A percentile compares a stretch with the other conserved stretches of the same genome.
These are phyloP conservation scores for Nomada lathburiana DNA, from an alignment of 2,888 invertebrate genomes.

Conservation along the genomic window DNA sequence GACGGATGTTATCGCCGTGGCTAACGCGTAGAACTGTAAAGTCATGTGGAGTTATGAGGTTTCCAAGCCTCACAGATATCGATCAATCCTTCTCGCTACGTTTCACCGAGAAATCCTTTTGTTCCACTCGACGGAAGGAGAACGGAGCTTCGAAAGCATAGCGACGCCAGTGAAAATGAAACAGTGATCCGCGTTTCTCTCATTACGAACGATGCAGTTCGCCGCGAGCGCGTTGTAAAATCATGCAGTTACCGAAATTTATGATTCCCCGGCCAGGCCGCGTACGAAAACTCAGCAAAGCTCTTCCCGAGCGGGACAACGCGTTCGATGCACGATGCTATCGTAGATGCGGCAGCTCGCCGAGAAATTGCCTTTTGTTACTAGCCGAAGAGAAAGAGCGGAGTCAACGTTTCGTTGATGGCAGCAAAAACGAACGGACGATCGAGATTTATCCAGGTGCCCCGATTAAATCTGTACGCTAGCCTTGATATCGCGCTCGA, in stretches of 20 bases:
- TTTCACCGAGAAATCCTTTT: conserved; percentile 30
- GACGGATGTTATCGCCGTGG: neutral
- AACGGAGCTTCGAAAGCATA: neutral
- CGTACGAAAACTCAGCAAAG: too few relatives aligned
- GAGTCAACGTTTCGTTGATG: neutral
- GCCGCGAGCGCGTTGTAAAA: neutral
- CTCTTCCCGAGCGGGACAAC: conserved; percentile 9
- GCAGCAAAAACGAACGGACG: conserved; percentile 24
- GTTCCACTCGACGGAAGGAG: conserved; percentile 9
- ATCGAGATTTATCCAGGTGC: conserved; percentile 32
- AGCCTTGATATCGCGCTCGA: conserved; percentile 36
- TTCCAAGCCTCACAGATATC: conserved; percentile 16
- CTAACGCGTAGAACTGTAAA: conserved; percentile 1
- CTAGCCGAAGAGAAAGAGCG: neutral
- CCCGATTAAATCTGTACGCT: conserved; percentile 41
- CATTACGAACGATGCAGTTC: conserved; percentile 16
- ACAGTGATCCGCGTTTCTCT: conserved; percentile 17
- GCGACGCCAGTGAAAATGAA: conserved; percentile 26
- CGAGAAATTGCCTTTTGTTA: conserved; percentile 22
- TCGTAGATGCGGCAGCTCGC: conserved; percentile 18
- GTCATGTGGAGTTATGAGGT: conserved; percentile 12
- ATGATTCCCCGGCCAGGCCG: neutral
- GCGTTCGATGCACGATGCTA: conserved; percentile 20
- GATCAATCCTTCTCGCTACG: conserved; percentile 17
- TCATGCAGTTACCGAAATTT: neutral